These are phyloP conservation scores for Threskiornis aethiopicus DNA, from an alignment of 2,797 vertebrate genomes.

Conservation along the genomic window DNA sequence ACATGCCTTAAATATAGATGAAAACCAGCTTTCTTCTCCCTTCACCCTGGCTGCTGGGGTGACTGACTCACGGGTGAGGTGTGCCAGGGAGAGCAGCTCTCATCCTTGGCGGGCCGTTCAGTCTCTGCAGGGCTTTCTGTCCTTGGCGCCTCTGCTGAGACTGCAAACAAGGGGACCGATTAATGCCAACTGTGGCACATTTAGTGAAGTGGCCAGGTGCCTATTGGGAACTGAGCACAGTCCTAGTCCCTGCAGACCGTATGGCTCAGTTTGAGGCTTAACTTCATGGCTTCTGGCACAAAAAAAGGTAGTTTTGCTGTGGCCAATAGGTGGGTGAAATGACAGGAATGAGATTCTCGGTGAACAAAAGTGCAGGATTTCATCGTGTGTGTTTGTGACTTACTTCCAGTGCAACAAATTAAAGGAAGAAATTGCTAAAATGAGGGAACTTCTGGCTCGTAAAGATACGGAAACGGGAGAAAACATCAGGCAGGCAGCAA, in stretches of 20 bases:
- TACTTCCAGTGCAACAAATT: slow-evolving; percentile 89
- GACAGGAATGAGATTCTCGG: not conserved
- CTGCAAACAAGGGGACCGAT: not conserved
- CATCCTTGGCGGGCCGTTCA: not conserved
- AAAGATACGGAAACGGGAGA: slow-evolving; percentile 96
- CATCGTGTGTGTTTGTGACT: not conserved
- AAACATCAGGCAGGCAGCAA: slow-evolving; percentile 93
- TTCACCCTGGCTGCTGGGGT: not conserved
- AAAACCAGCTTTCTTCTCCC: not conserved
- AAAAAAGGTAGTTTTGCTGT: not conserved
- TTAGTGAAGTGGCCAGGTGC: not conserved
- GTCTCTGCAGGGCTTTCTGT: not conserved
- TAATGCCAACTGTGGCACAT: not conserved
- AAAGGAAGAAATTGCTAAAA: slow-evolving; percentile 92
- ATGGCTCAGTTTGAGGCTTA: not conserved
- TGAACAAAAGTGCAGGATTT: not conserved
- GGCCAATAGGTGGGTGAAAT: not conserved
- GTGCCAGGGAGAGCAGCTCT: not conserved
- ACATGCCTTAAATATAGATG: not conserved
- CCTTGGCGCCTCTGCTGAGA: not conserved
- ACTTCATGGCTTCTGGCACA: not conserved
- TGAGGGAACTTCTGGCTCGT: slow-evolving; percentile 88
- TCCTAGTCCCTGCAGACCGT: not conserved
- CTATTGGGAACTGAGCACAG: not conserved
- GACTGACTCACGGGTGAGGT: not conserved